Evolutionary conservation across 1,140 invertebrate species (phyloP).

Genomic region (Caenorhabditis tropicalis): DNA sequence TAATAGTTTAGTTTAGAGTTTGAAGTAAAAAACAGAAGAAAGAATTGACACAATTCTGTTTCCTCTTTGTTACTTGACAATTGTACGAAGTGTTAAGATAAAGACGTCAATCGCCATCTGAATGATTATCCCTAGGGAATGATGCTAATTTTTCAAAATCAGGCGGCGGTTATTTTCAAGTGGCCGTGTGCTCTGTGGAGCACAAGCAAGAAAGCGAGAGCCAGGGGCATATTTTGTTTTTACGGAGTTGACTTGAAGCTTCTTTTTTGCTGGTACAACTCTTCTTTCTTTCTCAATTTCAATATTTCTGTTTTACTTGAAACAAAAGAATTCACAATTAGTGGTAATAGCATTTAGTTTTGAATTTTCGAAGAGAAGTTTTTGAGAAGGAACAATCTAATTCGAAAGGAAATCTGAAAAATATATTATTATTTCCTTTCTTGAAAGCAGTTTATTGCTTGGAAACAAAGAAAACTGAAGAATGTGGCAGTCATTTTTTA

Average conservation of each 20-base stretch:
- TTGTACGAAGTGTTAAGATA: conserved; percentile 45
- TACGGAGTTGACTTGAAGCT: conserved; percentile 38
- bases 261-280: conserved; percentile 31
- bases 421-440: too few relatives aligned
- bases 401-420: background rate
- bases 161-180: conserved; percentile 42
- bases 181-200: background rate
- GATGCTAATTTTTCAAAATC: conserved; percentile 45
- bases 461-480: background rate
- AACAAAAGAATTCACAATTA: background rate
- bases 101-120: conserved; percentile 40
- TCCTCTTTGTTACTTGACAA: background rate
- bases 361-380: background rate
- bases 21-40: background rate
- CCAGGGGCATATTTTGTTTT: conserved; percentile 36
- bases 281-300: background rate
- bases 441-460: background rate
- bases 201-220: background rate
- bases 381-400: background rate
- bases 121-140: conserved; percentile 39
- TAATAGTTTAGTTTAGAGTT: conserved; percentile 9
- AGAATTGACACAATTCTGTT: conserved; percentile 4
- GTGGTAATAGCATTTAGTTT: background rate
- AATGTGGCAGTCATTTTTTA: background rate
- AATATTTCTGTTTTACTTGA: background rate